Conservation (phyloP, 2,113 vertebrate genomes). For the Labrus mixtus region DNA sequence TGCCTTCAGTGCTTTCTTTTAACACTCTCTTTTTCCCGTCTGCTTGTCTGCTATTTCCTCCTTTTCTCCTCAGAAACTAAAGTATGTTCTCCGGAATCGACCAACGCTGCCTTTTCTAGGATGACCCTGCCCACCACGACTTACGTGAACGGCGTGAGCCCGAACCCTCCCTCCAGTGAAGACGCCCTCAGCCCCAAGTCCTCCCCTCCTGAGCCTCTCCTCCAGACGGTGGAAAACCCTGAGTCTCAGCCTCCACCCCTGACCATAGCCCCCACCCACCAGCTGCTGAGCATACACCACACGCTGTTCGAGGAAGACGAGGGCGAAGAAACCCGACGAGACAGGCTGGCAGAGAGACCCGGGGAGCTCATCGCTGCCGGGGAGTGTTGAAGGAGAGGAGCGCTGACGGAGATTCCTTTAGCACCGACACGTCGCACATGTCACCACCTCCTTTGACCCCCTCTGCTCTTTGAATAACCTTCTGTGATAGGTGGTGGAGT, state of each 20-base stretch:
- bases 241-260: constrained; percentile 70
- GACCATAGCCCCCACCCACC: constrained; percentile 77
- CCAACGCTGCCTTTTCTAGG: constrained; percentile 78
- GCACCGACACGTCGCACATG: constrained; percentile 39
- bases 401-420: constrained; percentile 9
- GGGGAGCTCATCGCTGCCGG: constrained; percentile 84
- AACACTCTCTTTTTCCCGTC: not conserved
- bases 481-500: constrained; percentile 23
- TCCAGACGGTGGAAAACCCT: constrained; percentile 56
- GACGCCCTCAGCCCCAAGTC: constrained; percentile 76
- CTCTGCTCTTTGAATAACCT: constrained; percentile 34
- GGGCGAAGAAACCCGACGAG: constrained; percentile 72
- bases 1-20: not conserved
- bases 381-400: constrained; percentile 78
- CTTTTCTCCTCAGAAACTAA: constrained; percentile 77
- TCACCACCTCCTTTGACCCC: constrained; percentile 47
- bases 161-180: constrained; percentile 78
- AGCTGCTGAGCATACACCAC: constrained; percentile 83
- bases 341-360: constrained; percentile 77
- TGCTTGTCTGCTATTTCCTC: not conserved
- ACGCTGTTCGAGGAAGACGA: constrained; percentile 84
- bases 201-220: constrained; percentile 64
- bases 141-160: constrained; percentile 80
- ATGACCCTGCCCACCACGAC: constrained; percentile 76
- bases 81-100: constrained; percentile 75